Evolutionary conservation across 2,113 vertebrate genomes (phyloP).

Genomic region (Hemibagrus wyckioides): DNA sequence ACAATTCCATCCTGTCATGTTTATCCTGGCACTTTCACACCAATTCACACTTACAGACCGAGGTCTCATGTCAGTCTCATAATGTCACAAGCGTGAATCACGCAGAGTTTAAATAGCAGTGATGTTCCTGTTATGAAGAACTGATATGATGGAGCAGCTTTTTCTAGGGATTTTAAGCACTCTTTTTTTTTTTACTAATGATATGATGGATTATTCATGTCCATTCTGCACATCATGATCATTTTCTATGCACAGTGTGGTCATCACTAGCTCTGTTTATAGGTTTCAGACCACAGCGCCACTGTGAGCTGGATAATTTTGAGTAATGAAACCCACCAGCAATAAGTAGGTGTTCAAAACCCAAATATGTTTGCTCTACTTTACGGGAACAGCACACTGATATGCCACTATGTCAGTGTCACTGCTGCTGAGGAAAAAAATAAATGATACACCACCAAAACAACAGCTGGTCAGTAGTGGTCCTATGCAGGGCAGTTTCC

Average conservation of each 20-base stretch:
- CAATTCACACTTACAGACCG: not conserved
- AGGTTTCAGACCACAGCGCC: not conserved
- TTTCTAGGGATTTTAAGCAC: not conserved
- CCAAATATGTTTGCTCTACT: not conserved
- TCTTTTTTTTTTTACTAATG: too few relatives aligned
- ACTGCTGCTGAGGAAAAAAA: not conserved
- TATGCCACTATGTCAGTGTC: not conserved
- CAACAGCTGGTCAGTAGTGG: not conserved
- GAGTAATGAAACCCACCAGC: not conserved
- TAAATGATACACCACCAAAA: not conserved
- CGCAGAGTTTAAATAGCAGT: not conserved
- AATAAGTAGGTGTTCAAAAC: not conserved
- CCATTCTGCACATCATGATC: not conserved
- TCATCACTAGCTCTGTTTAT: not conserved
- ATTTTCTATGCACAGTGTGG: not conserved
- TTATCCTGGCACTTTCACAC: not conserved
- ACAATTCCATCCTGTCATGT: not conserved
- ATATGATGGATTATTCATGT: not conserved
- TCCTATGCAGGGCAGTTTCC: not conserved
- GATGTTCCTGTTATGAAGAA: not conserved
- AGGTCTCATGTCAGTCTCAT: not conserved
- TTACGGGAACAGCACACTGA: not conserved
- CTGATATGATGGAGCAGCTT: not conserved
- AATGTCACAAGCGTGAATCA: not conserved
- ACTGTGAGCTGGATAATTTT: not conserved